These are phyloP conservation scores for Drosophila pandora DNA, from an alignment of 1,140 invertebrate genomes.

Conservation along the genomic window DNA sequence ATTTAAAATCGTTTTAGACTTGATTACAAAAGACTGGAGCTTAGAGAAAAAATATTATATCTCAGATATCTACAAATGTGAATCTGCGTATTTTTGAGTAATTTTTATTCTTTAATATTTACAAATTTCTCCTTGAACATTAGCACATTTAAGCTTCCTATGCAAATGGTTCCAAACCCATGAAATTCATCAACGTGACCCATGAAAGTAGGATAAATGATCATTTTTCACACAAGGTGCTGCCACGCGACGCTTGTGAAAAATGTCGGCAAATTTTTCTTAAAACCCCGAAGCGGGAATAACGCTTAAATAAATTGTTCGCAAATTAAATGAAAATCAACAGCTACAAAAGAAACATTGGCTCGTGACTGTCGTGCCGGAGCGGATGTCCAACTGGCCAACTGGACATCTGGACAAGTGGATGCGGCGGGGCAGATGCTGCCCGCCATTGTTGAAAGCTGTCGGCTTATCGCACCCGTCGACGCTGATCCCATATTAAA, in stretches of 20 bases:
- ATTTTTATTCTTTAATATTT: too few relatives aligned
- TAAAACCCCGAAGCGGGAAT: constrained; percentile 17
- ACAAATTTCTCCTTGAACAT: neutral
- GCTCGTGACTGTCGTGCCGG: constrained; percentile 42
- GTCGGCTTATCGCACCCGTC: constrained; percentile 52
- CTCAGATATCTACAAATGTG: too few relatives aligned
- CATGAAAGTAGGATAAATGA: neutral
- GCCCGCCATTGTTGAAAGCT: constrained; percentile 35
- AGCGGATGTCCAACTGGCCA: constrained; percentile 37
- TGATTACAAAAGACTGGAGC: neutral
- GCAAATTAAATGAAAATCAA: constrained; percentile 62
- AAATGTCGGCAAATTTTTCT: constrained; percentile 38
- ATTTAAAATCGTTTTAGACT: neutral
- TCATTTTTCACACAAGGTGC: constrained; percentile 26
- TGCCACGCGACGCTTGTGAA: constrained; percentile 48
- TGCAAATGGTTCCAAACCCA: neutral
- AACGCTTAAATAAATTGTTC: constrained; percentile 65
- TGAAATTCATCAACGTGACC: neutral
- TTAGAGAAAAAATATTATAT: too few relatives aligned
- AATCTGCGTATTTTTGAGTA: too few relatives aligned
- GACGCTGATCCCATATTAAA: constrained; percentile 59
- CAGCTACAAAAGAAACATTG: constrained; percentile 39
- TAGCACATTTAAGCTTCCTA: neutral
- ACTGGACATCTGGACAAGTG: constrained; percentile 3
- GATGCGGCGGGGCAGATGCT: constrained; percentile 17